Evolutionary conservation across 2,113 vertebrate species (phyloP), one percentile per base, ranked within the genome.

Genomic region (Tor tambroides): DNA sequence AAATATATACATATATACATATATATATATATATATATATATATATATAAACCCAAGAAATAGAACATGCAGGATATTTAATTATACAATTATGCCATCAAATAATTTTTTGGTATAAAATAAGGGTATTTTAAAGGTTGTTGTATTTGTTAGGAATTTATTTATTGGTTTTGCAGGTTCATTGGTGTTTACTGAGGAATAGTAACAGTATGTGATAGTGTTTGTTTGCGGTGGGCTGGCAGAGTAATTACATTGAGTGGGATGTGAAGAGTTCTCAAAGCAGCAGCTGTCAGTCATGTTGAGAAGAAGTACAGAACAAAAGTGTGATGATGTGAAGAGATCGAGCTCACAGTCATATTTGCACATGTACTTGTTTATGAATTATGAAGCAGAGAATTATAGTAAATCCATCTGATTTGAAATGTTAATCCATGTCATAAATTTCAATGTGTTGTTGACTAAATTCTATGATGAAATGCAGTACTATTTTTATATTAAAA

Each of bases 221-320:
- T 80, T 21, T 72, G 35, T 80, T 3, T 79, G 12, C 56, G 59
- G 76, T 35, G 12, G 76, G 28, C 46, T 56, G 26, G 28, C 76
- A 35, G 28, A 79, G 11, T 79, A 35, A 79, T 56, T 54, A 56
- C 17, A 23, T 14, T 4, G 19, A 56, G 76, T 56, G 43, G 49
- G 49, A 56, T 17, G 28, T 56, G 49, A 79, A 56, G 49, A 79
- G 76, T 21, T 79, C n/a, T 79, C 49, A 79, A 56, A 56, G 41
- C 74, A 51, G 14, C 43, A 77, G 17, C 76, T 35, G 49, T 78
- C 28, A 23, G 17, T 54, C 49, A 26, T 30, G 26, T 51, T 51
- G 38, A 78, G 46, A 78, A 9, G 26, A 54, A 78, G 46, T 54
- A 78, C 43, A 78, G 46, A 35, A 4, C 65, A 71, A 71, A 71